These are phyloP conservation scores for Lysiphlebus fabarum DNA, from an alignment of 1,140 invertebrate species.

Conservation along the genomic window DNA sequence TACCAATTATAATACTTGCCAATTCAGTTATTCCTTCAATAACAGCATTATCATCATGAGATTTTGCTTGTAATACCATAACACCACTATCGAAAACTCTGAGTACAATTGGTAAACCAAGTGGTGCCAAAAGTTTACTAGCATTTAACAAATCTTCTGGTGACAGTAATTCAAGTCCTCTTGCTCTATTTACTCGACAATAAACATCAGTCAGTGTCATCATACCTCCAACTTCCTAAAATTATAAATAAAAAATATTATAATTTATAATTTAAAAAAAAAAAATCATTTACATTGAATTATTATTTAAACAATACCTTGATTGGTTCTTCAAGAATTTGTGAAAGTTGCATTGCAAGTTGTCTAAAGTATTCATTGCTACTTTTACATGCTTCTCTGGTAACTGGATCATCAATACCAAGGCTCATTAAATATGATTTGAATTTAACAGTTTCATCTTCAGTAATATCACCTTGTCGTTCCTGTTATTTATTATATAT, in stretches of 20 bases:
- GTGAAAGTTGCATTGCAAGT: constrained; percentile 81
- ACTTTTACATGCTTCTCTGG: constrained; percentile 81
- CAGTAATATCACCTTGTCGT: constrained; percentile 92
- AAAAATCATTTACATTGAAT: neutral
- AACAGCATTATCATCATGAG: constrained; percentile 74
- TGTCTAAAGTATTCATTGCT: constrained; percentile 85
- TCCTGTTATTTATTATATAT: constrained; percentile 62
- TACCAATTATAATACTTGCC: constrained; percentile 56
- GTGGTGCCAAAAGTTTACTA: constrained; percentile 65
- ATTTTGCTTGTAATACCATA: constrained; percentile 79
- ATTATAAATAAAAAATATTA: neutral
- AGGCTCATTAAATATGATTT: constrained; percentile 95
- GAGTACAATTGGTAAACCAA: constrained; percentile 74
- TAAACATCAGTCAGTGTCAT: constrained; percentile 96
- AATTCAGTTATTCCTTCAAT: constrained; percentile 68
- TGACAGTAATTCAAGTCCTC: constrained; percentile 84
- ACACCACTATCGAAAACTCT: constrained; percentile 87
- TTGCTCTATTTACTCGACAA: constrained; percentile 89
- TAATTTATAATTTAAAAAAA: neutral
- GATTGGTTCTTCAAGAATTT: constrained; percentile 78
- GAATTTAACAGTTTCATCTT: constrained; percentile 95
- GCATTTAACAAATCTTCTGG: constrained; percentile 94
- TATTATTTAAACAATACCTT: constrained; percentile 58
- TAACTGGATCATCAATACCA: constrained; percentile 96
- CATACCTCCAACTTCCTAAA: constrained; percentile 87